Conservation (phyloP, 2,888 invertebrate species). For the Tetrapedia diversipes region DNA sequence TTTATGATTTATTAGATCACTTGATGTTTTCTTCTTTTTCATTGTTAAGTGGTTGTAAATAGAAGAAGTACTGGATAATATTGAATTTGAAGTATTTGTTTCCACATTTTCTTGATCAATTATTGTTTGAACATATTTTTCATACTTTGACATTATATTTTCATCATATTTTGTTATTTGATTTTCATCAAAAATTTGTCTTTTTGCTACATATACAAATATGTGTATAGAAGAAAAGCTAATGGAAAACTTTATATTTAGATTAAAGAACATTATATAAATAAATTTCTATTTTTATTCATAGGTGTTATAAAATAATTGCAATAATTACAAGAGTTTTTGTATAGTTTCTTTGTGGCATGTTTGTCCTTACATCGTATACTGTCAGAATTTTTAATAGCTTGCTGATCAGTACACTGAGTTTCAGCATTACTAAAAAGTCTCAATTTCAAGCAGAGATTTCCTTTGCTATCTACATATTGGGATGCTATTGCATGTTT, state of each 20-base stretch:
- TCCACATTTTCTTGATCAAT: slow-evolving; percentile 1
- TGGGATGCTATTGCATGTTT: slow-evolving; percentile 48
- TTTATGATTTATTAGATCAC: slow-evolving; percentile 3
- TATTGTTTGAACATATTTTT: slow-evolving; percentile 30
- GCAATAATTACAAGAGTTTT: slow-evolving; percentile 38
- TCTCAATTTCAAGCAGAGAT: slow-evolving; percentile 60
- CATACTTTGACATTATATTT: neutral
- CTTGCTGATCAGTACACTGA: slow-evolving; percentile 31
- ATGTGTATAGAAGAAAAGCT: neutral
- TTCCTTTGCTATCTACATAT: slow-evolving; percentile 45
- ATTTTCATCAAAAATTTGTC: neutral
- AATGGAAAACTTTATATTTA: neutral
- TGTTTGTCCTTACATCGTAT: neutral
- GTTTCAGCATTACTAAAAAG: slow-evolving; percentile 34
- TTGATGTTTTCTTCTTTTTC: slow-evolving; percentile 24
- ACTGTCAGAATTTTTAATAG: slow-evolving; percentile 3
- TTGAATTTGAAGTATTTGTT: slow-evolving; percentile 26
- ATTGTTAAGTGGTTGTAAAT: slow-evolving; percentile 53
- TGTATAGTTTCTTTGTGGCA: neutral
- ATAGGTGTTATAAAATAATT: slow-evolving; percentile 3
- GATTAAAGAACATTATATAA: neutral
- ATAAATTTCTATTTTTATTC: neutral
- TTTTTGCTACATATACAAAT: slow-evolving; percentile 14
- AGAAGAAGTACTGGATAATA: slow-evolving; percentile 41
- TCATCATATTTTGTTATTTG: neutral